These are phyloP conservation scores for Peromyscus polionotus DNA, from an alignment of 2,113 vertebrate species.

Conservation along the genomic window DNA sequence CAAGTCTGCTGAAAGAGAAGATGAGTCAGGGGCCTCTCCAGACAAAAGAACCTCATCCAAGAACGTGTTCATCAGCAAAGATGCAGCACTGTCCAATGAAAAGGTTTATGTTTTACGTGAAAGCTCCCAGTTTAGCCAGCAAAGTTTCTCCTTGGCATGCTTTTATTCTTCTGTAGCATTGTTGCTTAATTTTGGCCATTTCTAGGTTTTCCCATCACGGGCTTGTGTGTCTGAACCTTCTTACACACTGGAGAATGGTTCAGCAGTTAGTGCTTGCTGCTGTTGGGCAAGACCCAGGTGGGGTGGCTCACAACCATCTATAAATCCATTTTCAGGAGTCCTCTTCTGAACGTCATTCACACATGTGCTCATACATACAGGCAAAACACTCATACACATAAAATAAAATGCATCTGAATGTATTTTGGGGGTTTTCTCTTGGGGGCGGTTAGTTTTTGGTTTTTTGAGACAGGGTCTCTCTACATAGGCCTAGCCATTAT, in stretches of 20 bases:
- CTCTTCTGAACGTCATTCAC: neutral
- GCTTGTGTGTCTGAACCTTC: neutral
- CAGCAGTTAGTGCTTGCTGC: neutral
- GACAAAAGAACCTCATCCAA: constrained; percentile 67
- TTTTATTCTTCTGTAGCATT: neutral
- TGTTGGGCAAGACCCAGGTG: neutral
- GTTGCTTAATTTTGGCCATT: neutral
- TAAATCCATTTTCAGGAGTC: neutral
- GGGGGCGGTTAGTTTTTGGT: neutral
- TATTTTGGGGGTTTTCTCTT: too few species aligned
- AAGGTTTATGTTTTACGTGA: constrained; percentile 78
- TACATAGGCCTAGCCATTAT: neutral
- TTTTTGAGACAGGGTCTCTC: neutral
- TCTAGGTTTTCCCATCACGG: neutral
- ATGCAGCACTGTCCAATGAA: neutral
- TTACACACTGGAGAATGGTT: neutral
- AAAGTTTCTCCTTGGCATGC: neutral
- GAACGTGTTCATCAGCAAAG: constrained; percentile 57
- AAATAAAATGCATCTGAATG: neutral
- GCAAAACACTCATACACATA: neutral
- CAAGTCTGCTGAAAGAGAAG: constrained; percentile 63
- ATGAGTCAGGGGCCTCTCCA: constrained; percentile 51
- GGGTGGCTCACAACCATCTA: neutral
- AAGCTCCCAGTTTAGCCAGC: neutral
- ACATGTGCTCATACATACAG: neutral